Base-by-base conservation (phyloP, 1,140 invertebrate genomes). In the Ceratosolen solmsi region DNA sequence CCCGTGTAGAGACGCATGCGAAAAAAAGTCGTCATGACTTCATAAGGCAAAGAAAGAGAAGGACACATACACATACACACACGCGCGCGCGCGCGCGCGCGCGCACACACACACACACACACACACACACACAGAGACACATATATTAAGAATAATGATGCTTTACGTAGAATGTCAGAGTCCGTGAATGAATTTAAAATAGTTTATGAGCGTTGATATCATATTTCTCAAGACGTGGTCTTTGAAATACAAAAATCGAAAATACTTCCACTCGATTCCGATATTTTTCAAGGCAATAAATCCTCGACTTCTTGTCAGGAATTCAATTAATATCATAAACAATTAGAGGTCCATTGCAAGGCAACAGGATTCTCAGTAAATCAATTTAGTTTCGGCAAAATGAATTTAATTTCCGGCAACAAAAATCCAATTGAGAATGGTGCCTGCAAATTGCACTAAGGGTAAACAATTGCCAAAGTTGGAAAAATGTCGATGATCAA, bases 401-500 rank as follows among this genome's bases (percentile, higher is more conserved):
- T 49, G 15, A 41, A 77, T 77, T 65, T 65, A 77, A 77, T 63
- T 63, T 65, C 33, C 33, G 20, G 5, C 54, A 58, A 38, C 27
- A 74, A 36, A 49, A 36, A 68, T 38, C 33, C 33, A 68, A 38
- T 68, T n/a, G 3, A n/a, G 46, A 33, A n/a, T 30, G 25, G 25
- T 36, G 65, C 60, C 25, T 27, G 60, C 9, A 33, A 79, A 54
- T 79, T 38, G 49, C 60, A 25, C 4, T 9, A 22, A 30, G 46
- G 46, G 30, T 63, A 73, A 80, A 74, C 71, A 81, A 81, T 81
- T 46, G 58, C 30, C 46, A 68, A 68, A 68, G 30, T 74, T 65
- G 73, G 41, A 73, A 74, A 80, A 80, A 80, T 60, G 22, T 27
- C 2, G 79, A 80, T 74, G 20, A 80, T 65, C 71, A 13, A 27